phyloP scores from a whole-genome alignment of 2,797 vertebrate species.

The Onychomys torridus region DNA sequence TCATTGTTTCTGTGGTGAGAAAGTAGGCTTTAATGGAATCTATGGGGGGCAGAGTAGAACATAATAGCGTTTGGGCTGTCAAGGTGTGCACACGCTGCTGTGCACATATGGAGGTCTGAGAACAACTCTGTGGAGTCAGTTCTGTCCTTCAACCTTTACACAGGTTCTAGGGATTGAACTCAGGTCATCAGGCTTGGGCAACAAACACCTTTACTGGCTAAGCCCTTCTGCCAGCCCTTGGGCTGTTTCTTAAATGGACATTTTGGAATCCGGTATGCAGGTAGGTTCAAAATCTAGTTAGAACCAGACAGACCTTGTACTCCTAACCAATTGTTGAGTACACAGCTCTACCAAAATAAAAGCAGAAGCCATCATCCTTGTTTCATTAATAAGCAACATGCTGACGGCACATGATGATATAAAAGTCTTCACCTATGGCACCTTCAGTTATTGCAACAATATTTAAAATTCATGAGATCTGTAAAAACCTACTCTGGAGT shows the following conservation, averaged over 20 bases:
- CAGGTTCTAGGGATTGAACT: neutral
- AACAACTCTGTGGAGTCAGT: neutral
- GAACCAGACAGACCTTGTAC: neutral
- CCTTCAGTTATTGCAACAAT: neutral
- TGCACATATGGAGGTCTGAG: neutral
- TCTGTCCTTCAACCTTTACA: neutral
- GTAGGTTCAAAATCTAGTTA: neutral
- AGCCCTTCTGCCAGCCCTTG: neutral
- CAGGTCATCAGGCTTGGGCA: neutral
- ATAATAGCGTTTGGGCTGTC: neutral
- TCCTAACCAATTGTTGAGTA: neutral
- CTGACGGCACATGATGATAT: neutral
- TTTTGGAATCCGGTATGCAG: neutral
- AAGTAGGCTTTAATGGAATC: neutral
- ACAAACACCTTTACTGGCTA: neutral
- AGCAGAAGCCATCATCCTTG: neutral
- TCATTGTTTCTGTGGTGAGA: neutral
- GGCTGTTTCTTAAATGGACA: neutral
- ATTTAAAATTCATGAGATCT: slow-evolving; percentile 7
- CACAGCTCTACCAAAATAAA: neutral
- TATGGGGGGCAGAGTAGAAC: neutral
- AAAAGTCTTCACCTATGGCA: neutral
- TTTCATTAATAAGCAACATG: neutral
- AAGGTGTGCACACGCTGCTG: neutral
- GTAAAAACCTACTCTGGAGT: neutral